Base-by-base conservation (phyloP, 2,113 vertebrate genomes). In the Bagarius yarrelli region DNA sequence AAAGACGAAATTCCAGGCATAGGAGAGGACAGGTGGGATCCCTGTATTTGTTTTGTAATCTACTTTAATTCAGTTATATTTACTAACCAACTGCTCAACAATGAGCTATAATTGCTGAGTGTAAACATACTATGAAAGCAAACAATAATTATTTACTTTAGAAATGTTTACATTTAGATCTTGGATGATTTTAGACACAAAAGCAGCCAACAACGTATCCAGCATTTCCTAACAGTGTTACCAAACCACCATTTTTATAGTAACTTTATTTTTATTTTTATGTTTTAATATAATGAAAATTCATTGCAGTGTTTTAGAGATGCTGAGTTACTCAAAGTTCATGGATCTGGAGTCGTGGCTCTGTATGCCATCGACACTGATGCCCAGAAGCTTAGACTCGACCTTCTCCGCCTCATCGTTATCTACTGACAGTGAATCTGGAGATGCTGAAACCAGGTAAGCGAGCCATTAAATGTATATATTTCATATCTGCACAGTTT, bases 321-420 rank as follows among this genome's bases (percentile, higher is more conserved):
- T 94, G 93, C 85, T 94, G 85, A 94, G 92, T 80, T 92, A 89
- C 88, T 93, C 93, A 16, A 94, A 93, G 88, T 93, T 92, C 84
- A 90, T 89, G 0, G 91, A 93, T 87, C 87, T 94, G 89, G 93
- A 94, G 88, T 91, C 91, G 23, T 94, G 93, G 93, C 88, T 94
- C n/a, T 94, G 93, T 16, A 94, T 92, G 92, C 93, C 93, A 0
- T 93, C 93, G 14, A 90, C 92, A 8, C 85, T 93, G 73, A 87
- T 93, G 60, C 89, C 91, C 52, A 83, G 90, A 25, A 61, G 82
- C 19, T 73, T 86, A 80, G 90, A 91, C 67, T 86, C 88, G 15
- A 47, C 82, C 53, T 81, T 25, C 57, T 85, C 83, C 57, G 23
- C 89, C 60, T 87, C 84, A 23, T 78, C 83, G 1, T 86, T 30